A percentile compares a stretch with the other conserved stretches of the same genome.
These are phyloP conservation scores for Clamator glandarius DNA, from an alignment of 2,797 vertebrate genomes.

Conservation along the genomic window DNA sequence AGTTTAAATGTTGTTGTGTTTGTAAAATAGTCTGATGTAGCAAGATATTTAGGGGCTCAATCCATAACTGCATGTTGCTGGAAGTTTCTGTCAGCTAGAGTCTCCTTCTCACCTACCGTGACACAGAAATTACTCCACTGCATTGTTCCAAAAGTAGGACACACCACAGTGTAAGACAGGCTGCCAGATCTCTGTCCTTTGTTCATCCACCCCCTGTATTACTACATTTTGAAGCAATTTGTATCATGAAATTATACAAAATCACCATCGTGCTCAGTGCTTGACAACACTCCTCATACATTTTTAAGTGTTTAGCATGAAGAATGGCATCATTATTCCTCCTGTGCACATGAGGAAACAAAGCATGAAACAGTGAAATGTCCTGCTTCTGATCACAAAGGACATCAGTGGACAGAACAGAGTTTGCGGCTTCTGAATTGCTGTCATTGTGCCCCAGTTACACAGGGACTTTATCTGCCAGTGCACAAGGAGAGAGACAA, in stretches of 20 bases:
- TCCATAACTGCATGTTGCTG: neutral
- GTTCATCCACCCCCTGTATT: neutral
- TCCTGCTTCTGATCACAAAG: neutral
- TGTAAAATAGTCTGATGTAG: neutral
- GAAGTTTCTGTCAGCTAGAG: neutral
- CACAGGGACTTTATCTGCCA: neutral
- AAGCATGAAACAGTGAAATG: neutral
- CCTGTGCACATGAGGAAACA: fast-evolving
- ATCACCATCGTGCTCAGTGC: neutral
- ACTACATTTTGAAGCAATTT: neutral
- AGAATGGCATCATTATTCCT: neutral
- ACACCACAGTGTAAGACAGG: neutral
- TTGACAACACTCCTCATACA: neutral
- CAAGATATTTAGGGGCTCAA: neutral
- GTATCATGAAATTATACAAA: neutral
- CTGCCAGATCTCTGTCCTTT: neutral
- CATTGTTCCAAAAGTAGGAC: neutral
- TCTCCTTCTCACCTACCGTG: neutral
- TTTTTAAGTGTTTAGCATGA: neutral
- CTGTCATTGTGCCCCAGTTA: neutral
- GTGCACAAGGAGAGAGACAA: neutral
- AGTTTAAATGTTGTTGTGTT: neutral
- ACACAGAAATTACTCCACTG: neutral
- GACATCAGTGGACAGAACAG: neutral
- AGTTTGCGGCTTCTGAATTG: neutral